These are phyloP conservation scores for Atherinomorus stipes DNA, from an alignment of 2,113 vertebrate species.

Conservation along the genomic window DNA sequence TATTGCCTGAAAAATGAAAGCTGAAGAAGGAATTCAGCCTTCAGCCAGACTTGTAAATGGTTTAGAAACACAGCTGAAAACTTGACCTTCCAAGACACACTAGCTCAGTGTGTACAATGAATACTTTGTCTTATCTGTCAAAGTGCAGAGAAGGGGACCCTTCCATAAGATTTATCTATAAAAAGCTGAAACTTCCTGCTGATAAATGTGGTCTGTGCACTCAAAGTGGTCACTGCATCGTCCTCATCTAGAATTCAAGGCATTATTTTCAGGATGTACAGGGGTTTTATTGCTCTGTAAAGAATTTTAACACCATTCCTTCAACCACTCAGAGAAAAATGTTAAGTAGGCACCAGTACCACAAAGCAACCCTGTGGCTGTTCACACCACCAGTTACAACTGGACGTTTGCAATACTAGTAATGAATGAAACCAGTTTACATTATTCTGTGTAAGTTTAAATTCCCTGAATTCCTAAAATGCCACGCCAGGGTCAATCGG, in stretches of 20 bases:
- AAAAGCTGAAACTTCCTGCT: not conserved
- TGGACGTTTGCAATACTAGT: not conserved
- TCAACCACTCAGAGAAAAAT: not conserved
- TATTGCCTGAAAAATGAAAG: not conserved
- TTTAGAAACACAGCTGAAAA: not conserved
- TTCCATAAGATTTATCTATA: conserved; percentile 17
- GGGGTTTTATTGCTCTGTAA: conserved; percentile 5
- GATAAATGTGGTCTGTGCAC: too few species aligned
- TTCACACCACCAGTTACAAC: conserved; percentile 3
- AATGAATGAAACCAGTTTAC: too few species aligned
- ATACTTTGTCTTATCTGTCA: conserved; percentile 46
- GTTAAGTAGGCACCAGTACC: not conserved
- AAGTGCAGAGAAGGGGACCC: conserved; percentile 31
- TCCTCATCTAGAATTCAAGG: conserved; percentile 13
- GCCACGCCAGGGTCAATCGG: not conserved
- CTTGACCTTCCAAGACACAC: not conserved
- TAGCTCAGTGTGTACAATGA: conserved; percentile 22
- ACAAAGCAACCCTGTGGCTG: not conserved
- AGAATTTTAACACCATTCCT: conserved; percentile 2
- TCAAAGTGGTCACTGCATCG: conserved; percentile 32
- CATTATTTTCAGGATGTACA: conserved; percentile 2
- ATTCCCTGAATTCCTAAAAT: not conserved
- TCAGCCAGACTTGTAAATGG: not conserved
- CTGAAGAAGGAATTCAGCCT: too few species aligned
- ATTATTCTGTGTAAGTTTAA: not conserved